Base-by-base conservation (phyloP, 1,140 invertebrate genomes). In the Mamestra configurata region DNA sequence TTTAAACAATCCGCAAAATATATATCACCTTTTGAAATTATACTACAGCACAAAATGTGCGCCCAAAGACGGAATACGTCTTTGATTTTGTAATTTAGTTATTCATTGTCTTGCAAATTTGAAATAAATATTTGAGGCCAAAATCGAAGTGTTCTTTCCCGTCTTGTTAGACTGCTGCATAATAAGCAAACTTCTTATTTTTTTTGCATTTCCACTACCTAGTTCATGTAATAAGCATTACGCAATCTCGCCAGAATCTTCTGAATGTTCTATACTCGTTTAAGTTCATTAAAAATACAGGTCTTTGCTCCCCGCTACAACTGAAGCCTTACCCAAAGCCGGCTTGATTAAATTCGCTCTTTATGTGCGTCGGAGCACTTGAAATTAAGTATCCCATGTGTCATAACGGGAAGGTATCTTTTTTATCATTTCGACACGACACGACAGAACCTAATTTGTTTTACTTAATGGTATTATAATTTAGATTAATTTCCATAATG, bases 301-400 rank as follows among this genome's bases (percentile, higher is more conserved):
- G 4, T 5, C 15, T 8, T 10, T 35, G 66, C 55, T 53, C 55
- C n/a, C 66, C 77, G 77, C 79, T 66, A 75, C 82, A 75, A 83
- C 82, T 43, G 71, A 46, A 15, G 5, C 72, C 72, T 71, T 79
- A 77, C 72, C 55, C 66, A 72, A 79, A 79, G 73, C 76, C 11
- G 81, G 86, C 86, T 86, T 88, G 85, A 89, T 89, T 89, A 90
- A 89, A 90, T 90, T 87, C 80, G 68, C 79, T 86, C 84, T 86
- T 90, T 88, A 86, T 84, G 82, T 80, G 79, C 81, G 82, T 81
- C 77, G 66, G 24, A 83, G 77, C 80, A 83, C 84, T 83, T 80
- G 76, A 70, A 87, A 87, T 87, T 85, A 85, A 85, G 80, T 83
- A 85, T 79, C 68, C 79, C 79, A 79, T 85, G 84, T 83, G 84